Evolutionary conservation across 2,888 invertebrate species (phyloP).

Genomic region (Dioctria rufipes): DNA sequence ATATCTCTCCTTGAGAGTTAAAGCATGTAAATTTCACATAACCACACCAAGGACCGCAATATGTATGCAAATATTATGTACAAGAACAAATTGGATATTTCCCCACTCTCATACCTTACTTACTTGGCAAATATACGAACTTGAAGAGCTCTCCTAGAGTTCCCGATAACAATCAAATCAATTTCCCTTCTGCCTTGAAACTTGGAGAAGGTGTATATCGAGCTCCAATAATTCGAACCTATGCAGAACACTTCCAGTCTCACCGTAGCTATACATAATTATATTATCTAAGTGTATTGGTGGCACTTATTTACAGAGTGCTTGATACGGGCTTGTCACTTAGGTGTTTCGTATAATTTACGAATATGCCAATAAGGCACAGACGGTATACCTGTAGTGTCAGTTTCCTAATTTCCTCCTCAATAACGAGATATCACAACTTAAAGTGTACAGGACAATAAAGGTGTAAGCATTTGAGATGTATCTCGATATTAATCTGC

Average conservation of each 20-base stretch:
- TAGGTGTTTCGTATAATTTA: constrained; percentile 2
- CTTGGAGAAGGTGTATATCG: background rate
- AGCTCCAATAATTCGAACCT: background rate
- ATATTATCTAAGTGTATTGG: background rate
- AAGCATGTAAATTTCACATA: background rate
- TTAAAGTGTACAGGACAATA: background rate
- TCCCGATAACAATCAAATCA: constrained; percentile 17
- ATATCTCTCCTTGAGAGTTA: background rate
- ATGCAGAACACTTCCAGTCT: background rate
- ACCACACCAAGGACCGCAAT: background rate
- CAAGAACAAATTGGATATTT: background rate
- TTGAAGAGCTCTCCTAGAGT: constrained; percentile 3
- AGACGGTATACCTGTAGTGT: background rate
- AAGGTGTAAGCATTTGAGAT: background rate
- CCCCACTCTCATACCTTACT: background rate
- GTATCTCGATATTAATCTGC: background rate
- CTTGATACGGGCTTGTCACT: background rate
- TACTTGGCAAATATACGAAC: background rate
- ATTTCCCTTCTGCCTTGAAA: background rate
- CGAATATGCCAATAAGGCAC: background rate
- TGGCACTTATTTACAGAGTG: background rate
- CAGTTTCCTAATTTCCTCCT: constrained; percentile 1
- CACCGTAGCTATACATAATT: background rate
- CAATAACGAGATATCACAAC: background rate
- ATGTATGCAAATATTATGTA: constrained; percentile 2